Conservation (phyloP, 64 coral and sea anemone genomes). For the Montipora sp. region DNA sequence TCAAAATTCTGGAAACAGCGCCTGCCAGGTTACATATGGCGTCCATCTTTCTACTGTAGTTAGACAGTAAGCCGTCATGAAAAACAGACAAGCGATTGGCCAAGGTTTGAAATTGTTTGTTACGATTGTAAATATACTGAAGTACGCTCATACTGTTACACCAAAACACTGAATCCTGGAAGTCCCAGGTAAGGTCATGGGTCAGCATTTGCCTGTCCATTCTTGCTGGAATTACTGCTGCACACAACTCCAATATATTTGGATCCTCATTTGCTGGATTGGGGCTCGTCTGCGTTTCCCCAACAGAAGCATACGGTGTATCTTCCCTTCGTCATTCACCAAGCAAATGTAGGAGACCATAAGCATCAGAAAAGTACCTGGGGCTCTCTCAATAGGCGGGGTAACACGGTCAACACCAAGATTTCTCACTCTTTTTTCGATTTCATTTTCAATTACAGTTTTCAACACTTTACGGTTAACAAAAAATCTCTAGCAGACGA, state of each 20-base stretch:
- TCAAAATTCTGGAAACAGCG: background rate
- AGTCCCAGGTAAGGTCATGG: no score
- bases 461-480: slow-evolving; percentile 3
- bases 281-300: slow-evolving; percentile 1
- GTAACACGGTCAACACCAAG: slow-evolving; percentile 4
- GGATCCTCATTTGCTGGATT: background rate
- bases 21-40: background rate
- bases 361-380: slow-evolving; percentile 6
- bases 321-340: slow-evolving; percentile 9
- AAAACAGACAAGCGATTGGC: background rate
- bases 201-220: background rate
- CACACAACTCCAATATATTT: background rate
- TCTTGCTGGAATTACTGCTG: background rate
- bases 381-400: slow-evolving; percentile 13
- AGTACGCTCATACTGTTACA: slow-evolving; percentile 8
- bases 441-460: background rate
- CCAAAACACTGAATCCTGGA: background rate
- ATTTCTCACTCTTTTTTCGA: background rate
- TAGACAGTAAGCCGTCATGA: background rate
- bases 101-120: background rate
- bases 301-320: background rate
- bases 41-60: background rate
- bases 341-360: background rate
- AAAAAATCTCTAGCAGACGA: background rate
- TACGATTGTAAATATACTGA: slow-evolving; percentile 18